Conservation (phyloP, 2,113 vertebrate genomes). For the Terrapene triunguis region DNA sequence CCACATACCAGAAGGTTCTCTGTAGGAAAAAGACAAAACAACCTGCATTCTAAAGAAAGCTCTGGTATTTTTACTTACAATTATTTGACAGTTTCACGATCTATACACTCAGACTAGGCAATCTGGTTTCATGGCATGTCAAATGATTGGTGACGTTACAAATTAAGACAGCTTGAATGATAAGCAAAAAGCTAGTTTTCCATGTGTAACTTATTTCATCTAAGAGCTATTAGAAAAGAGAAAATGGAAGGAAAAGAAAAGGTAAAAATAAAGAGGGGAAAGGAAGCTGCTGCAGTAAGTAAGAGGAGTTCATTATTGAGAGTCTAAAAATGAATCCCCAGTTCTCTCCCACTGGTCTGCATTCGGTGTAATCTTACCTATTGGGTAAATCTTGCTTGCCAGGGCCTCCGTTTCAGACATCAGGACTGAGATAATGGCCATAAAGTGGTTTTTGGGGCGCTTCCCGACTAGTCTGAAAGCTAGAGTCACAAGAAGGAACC, state of each 20-base stretch:
- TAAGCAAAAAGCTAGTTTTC: neutral
- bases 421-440: constrained; percentile 76
- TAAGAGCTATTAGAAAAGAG: neutral
- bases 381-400: constrained; percentile 72
- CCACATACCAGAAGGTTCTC: neutral
- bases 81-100: neutral
- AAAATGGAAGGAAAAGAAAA: neutral
- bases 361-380: constrained; percentile 66
- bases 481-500: constrained; percentile 59
- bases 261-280: neutral
- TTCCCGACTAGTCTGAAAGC: constrained; percentile 72
- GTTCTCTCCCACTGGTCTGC: neutral
- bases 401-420: constrained; percentile 79
- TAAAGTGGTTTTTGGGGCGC: constrained; percentile 73
- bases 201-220: neutral
- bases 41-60: neutral
- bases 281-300: neutral
- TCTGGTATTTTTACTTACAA: neutral
- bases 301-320: neutral
- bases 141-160: neutral
- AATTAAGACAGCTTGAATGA: fast-evolving
- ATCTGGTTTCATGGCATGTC: neutral
- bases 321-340: neutral
- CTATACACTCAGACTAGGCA: neutral
- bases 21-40: neutral